phyloP scores from a whole-genome alignment of 2,888 invertebrate genomes.

The Deroplatys truncata region DNA sequence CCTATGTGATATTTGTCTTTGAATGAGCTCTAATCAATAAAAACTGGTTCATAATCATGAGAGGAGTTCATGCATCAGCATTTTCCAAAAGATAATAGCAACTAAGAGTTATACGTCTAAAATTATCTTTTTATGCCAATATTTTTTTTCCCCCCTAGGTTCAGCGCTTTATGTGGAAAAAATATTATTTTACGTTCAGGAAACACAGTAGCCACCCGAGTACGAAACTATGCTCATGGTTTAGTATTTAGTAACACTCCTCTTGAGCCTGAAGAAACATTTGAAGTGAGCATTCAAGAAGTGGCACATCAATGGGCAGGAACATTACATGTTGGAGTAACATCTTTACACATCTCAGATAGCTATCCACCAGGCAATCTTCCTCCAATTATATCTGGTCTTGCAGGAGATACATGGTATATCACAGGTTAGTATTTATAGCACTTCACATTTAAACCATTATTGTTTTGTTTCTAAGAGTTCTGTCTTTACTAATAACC shows the following conservation, averaged over 20 bases:
- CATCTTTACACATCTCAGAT: constrained; percentile 53
- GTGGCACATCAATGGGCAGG: constrained; percentile 65
- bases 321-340: constrained; percentile 73
- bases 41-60: too few relatives aligned
- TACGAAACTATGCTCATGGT: constrained; percentile 54
- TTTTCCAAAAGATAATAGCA: too few relatives aligned
- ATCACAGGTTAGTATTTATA: constrained; percentile 54
- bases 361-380: constrained; percentile 58
- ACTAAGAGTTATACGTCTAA: neutral
- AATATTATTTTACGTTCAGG: constrained; percentile 66
- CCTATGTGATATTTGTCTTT: too few relatives aligned
- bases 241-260: constrained; percentile 70
- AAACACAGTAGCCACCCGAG: constrained; percentile 60
- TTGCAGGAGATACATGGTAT: constrained; percentile 68
- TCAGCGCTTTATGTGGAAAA: constrained; percentile 55
- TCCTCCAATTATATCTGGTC: constrained; percentile 58
- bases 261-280: constrained; percentile 69
- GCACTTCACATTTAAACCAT: neutral
- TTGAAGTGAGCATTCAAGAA: constrained; percentile 60
- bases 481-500: too few relatives aligned
- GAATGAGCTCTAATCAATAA: too few relatives aligned
- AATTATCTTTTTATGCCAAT: neutral
- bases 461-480: too few relatives aligned
- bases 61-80: too few relatives aligned
- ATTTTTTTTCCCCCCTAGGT: constrained; percentile 35